phyloP scores from a whole-genome alignment of 2,113 vertebrate genomes.

The Hirundichthys speculiger region DNA sequence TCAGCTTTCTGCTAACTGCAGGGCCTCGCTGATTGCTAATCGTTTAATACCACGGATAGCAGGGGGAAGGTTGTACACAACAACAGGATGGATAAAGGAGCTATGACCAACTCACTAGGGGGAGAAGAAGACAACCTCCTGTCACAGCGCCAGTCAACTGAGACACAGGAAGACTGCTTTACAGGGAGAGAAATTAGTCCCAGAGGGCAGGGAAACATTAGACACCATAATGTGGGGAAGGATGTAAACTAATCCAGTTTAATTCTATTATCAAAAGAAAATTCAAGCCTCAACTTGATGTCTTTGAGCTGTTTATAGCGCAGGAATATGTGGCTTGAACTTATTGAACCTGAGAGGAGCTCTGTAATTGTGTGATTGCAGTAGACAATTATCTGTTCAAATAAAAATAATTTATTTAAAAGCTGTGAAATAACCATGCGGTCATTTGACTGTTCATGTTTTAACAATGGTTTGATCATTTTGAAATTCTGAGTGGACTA shows the following conservation, averaged over 20 bases:
- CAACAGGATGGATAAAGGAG: conserved; percentile 44
- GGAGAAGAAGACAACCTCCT: conserved; percentile 34
- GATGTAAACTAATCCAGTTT: conserved; percentile 40
- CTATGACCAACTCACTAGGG: conserved; percentile 26
- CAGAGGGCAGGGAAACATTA: conserved; percentile 11
- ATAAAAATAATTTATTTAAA: no score
- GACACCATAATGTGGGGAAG: conserved; percentile 1
- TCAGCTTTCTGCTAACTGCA: conserved; percentile 36
- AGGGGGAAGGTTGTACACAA: conserved; percentile 26
- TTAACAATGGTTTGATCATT: no score
- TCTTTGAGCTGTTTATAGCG: background rate
- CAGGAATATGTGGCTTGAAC: no score
- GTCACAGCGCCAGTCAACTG: conserved; percentile 32
- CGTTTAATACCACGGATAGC: conserved; percentile 48
- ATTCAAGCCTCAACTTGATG: conserved; percentile 12
- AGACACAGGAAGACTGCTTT: conserved; percentile 29
- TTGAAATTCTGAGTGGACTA: no score
- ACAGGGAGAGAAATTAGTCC: conserved; percentile 14
- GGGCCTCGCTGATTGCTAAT: conserved; percentile 41
- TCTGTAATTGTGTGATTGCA: background rate
- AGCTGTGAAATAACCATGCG: no score
- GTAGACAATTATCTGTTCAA: no score
- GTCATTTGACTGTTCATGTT: no score
- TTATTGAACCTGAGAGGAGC: background rate
- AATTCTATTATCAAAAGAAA: conserved; percentile 17